Conservation (phyloP, 2,888 invertebrate species). For the Marasmarcha lunaedactyla region DNA sequence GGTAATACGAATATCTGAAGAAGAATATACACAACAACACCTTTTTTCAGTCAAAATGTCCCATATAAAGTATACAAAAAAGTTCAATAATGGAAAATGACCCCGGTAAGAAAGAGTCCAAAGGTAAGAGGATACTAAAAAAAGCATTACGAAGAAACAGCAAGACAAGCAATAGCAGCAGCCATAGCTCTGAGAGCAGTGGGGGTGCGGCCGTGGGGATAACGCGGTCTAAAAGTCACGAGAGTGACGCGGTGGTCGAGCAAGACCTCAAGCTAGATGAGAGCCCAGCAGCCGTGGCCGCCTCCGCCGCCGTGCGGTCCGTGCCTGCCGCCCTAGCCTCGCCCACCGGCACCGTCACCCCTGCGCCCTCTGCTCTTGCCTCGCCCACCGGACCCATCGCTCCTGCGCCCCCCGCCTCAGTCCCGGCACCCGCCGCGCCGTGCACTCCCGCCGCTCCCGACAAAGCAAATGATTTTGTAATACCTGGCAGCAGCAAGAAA, state of each 20-base stretch:
- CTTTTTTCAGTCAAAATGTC: slow-evolving; percentile 48
- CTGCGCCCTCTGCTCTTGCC: too few relatives aligned
- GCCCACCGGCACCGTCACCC: too few relatives aligned
- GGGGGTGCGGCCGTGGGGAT: slow-evolving; percentile 21
- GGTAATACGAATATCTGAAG: neutral
- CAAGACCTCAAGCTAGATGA: neutral
- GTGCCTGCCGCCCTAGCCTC: too few relatives aligned
- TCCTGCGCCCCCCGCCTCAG: too few relatives aligned
- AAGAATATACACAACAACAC: neutral
- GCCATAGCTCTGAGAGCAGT: slow-evolving; percentile 20
- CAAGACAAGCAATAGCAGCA: slow-evolving; percentile 32
- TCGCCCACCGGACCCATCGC: too few relatives aligned
- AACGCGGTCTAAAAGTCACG: slow-evolving; percentile 44
- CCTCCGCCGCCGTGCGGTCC: too few relatives aligned
- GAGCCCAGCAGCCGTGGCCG: too few relatives aligned
- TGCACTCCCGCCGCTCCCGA: slow-evolving; percentile 20
- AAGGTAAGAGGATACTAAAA: slow-evolving; percentile 57
- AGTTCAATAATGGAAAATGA: slow-evolving; percentile 62
- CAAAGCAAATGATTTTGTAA: slow-evolving; percentile 19
- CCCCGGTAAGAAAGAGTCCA: slow-evolving; percentile 59
- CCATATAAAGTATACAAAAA: slow-evolving; percentile 27
- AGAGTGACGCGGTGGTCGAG: slow-evolving; percentile 19
- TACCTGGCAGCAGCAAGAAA: slow-evolving; percentile 30
- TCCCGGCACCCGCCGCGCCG: slow-evolving; percentile 15
- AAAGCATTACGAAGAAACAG: slow-evolving; percentile 52